Conservation (phyloP, 92 coral and sea anemone species). For the Montipora capitata region DNA sequence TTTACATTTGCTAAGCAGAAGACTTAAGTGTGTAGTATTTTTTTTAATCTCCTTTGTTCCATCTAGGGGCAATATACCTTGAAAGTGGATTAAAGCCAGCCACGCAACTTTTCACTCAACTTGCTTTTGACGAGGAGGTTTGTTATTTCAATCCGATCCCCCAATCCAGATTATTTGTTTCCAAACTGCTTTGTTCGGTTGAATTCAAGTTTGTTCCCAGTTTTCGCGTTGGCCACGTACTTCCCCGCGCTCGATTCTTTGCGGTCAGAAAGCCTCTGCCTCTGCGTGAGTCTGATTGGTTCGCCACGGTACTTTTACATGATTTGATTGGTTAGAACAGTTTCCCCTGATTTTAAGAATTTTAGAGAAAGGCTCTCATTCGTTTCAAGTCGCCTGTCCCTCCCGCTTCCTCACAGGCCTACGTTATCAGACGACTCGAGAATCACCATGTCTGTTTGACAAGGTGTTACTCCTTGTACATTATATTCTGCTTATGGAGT, state of each 20-base stretch:
- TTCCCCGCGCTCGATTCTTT: not conserved
- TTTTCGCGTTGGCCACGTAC: not conserved
- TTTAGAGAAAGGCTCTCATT: too few species aligned
- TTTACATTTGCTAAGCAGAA: not conserved
- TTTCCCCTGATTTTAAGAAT: too few species aligned
- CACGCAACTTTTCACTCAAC: slow-evolving; percentile 79
- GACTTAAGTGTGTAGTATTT: not conserved
- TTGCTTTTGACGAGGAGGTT: slow-evolving; percentile 90
- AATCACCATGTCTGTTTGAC: too few species aligned
- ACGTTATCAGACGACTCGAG: too few species aligned
- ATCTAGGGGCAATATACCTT: slow-evolving; percentile 90
- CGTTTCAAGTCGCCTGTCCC: too few species aligned
- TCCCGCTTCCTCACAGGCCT: too few species aligned
- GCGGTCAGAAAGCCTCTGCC: not conserved
- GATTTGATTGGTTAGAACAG: too few species aligned
- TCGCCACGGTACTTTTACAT: too few species aligned
- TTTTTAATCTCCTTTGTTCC: not conserved
- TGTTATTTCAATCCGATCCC: not conserved
- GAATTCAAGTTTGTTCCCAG: not conserved
- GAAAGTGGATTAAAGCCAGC: slow-evolving; percentile 85
- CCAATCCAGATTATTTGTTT: too few species aligned
- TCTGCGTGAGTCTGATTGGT: not conserved
- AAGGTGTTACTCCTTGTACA: too few species aligned
- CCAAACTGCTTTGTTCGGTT: not conserved
- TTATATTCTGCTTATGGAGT: too few species aligned